Evolutionary conservation across 2,888 invertebrate genomes (phyloP).

Genomic region (Allygus modestus): DNA sequence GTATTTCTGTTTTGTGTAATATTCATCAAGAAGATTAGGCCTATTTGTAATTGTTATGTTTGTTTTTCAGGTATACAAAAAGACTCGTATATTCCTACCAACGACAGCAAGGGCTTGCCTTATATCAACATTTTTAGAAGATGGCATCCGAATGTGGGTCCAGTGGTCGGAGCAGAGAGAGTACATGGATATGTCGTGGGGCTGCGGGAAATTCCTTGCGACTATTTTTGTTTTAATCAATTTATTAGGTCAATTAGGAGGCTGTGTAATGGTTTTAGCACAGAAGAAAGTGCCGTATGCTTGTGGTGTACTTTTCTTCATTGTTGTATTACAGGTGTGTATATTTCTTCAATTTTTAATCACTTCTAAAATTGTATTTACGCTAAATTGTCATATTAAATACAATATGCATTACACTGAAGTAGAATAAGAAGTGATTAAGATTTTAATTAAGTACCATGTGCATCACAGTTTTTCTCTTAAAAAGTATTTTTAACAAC

Average conservation of each 20-base stretch:
- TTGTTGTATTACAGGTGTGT: conserved; percentile 95
- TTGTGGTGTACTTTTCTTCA: conserved; percentile 95
- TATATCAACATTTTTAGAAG: conserved; percentile 99
- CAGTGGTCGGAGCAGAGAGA: conserved; percentile 99
- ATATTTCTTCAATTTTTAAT: conserved; percentile 17
- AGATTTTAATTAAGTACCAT: no score
- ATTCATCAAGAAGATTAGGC: no score
- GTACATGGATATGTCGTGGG: conserved; percentile 99
- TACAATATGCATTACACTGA: no score
- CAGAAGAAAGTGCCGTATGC: conserved; percentile 94
- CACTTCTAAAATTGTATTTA: no score
- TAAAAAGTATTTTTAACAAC: no score
- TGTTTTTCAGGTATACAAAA: conserved; percentile 88
- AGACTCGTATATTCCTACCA: conserved; percentile 94
- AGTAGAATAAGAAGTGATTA: no score
- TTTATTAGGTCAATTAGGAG: conserved; percentile 96
- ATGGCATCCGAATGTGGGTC: conserved; percentile 99
- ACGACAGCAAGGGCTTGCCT: conserved; percentile 97
- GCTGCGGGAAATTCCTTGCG: conserved; percentile 95
- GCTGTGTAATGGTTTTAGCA: conserved; percentile 96
- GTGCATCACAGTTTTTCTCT: no score
- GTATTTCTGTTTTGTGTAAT: no score
- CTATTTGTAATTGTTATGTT: no score
- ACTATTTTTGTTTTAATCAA: conserved; percentile 97
- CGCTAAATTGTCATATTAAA: no score